Percentiles rank a stretch among this genome's conserved stretches.
These are phyloP conservation scores for Agraylea sexmaculata DNA, from an alignment of 1,140 invertebrate species.

Conservation along the genomic window DNA sequence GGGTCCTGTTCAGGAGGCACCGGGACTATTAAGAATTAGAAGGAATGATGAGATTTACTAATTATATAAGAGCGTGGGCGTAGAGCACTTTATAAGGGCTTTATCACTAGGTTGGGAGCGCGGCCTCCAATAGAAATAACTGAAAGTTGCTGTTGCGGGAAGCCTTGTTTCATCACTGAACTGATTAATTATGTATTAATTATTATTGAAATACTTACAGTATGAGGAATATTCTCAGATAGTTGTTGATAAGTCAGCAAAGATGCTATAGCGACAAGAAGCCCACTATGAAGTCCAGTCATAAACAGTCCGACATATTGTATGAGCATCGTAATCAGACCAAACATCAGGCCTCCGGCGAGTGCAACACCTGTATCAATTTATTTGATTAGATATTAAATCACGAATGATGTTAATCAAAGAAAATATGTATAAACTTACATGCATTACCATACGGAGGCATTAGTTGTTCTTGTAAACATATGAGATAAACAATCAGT, in stretches of 20 bases:
- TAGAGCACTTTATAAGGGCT: too few species aligned
- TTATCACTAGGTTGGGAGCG: too few species aligned
- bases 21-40: too few species aligned
- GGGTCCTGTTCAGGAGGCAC: too few species aligned
- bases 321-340: constrained; percentile 69
- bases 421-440: constrained; percentile 23
- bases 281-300: constrained; percentile 68
- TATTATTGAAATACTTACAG: constrained; percentile 24
- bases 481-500: constrained; percentile 66
- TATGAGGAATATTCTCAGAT: constrained; percentile 35
- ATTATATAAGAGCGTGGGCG: too few species aligned
- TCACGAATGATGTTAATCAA: constrained; percentile 1
- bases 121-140: too few species aligned
- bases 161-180: too few species aligned
- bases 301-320: constrained; percentile 76
- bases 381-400: background rate
- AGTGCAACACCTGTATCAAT: constrained; percentile 49
- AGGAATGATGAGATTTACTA: too few species aligned
- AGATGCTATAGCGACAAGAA: constrained; percentile 49
- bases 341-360: constrained; percentile 63
- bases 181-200: too few species aligned
- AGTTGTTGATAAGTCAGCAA: constrained; percentile 46
- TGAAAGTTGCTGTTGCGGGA: too few species aligned
- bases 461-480: constrained; percentile 60
- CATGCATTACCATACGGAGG: constrained; percentile 62